Evolutionary conservation across 2,797 vertebrate species (phyloP), one percentile per base, ranked within the genome.

Genomic region (Falco naumanni): DNA sequence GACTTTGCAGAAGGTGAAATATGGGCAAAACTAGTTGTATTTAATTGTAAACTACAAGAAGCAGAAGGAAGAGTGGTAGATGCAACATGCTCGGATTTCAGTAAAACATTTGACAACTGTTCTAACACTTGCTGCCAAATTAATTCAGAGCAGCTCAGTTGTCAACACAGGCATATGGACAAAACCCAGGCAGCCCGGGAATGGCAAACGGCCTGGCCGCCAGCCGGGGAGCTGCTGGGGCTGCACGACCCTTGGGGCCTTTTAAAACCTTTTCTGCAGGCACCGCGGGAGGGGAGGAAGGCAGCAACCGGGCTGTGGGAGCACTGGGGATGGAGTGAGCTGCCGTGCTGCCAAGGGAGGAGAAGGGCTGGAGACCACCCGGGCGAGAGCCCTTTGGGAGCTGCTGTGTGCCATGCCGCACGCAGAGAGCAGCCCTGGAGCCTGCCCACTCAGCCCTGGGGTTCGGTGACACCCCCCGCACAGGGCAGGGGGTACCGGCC

Each of bases 51-150:
- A 97, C 91, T 90, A 56, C 22, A 3, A 47, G 47, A 47, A 92
- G 95, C 94, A 96, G 89, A 91, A 96, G 95, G 96, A 88, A 91
- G 84, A 94, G 89, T 12, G 59, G 93, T 90, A 72, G 96, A 81
- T 91, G 95, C 96, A 96, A 96, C 94, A 94, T 28, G 41, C 92
- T 78, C 1, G 2, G 79, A 69, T 96, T 96, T 72, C 94, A 89
- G 80, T 83, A 84, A 96, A 96, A 96, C 96, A 95, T 95, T 96
- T 93, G 91, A 96, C 96, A 97, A 96, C 95, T 96, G 95, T 90
- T 96, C 80, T 56, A 70, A 56, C 8, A 3, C 72, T 75, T 22
- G 57, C 95, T 96, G 96, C 96, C 94, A 96, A 96, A 96, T 94
- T 75, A 94, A 96, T 77, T 93, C 96, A 75, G 87, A 87, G 87